phyloP scores from a whole-genome alignment of 2,888 invertebrate species.

The Theodoxus fluviatilis region DNA sequence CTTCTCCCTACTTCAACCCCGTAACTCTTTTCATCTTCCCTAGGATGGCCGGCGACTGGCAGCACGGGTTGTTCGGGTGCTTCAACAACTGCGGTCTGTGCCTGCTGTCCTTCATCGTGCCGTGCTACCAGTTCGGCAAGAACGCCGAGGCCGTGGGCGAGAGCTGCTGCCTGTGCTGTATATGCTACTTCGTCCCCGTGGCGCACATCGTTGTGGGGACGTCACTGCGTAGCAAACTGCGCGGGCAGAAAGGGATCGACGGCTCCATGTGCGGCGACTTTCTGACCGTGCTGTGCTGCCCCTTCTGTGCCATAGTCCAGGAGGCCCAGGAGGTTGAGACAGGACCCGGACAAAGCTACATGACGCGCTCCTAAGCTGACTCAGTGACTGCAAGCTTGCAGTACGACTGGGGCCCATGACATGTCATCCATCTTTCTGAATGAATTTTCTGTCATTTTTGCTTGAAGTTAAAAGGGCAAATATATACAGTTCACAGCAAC shows the following conservation, averaged over 20 bases:
- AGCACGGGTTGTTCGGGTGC: constrained; percentile 37
- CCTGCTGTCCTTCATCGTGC: constrained; percentile 38
- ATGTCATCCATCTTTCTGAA: too few relatives aligned
- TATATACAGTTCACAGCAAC: too few relatives aligned
- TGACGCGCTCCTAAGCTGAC: too few relatives aligned
- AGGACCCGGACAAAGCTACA: too few relatives aligned
- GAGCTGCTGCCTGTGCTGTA: constrained; percentile 45
- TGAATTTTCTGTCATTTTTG: too few relatives aligned
- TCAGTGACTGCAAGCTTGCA: too few relatives aligned
- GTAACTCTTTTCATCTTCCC: too few relatives aligned
- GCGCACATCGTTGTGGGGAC: constrained; percentile 37
- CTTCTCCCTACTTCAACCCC: too few relatives aligned
- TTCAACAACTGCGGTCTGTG: constrained; percentile 40
- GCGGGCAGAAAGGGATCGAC: constrained; percentile 39
- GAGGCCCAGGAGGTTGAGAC: constrained; percentile 42
- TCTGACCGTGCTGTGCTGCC: constrained; percentile 40
- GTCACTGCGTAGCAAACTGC: constrained; percentile 40
- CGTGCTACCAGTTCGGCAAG: constrained; percentile 46
- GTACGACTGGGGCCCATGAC: too few relatives aligned
- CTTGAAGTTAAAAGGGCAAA: too few relatives aligned
- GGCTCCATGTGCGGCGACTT: constrained; percentile 42
- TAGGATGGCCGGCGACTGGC: constrained; percentile 27
- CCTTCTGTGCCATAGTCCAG: constrained; percentile 44
- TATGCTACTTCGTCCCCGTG: constrained; percentile 40
- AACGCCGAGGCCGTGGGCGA: constrained; percentile 51